Percentiles rank a stretch among this genome's conserved stretches.
These are phyloP conservation scores for Thyatira batis DNA, from an alignment of 2,888 invertebrate genomes.

Conservation along the genomic window DNA sequence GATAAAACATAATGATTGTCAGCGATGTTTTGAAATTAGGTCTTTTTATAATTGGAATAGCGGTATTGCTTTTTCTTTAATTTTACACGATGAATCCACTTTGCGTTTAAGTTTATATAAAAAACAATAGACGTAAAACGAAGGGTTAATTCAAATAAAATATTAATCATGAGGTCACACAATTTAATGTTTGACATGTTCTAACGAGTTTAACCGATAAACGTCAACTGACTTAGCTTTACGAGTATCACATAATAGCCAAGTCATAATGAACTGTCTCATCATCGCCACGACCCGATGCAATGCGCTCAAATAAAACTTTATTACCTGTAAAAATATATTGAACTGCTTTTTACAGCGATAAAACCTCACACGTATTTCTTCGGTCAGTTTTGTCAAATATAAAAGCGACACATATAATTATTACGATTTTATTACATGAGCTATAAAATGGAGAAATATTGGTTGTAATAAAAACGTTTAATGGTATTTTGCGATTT, in stretches of 20 bases:
- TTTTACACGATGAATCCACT: no score
- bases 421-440: background rate
- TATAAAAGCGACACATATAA: conserved; percentile 10
- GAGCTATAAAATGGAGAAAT: background rate
- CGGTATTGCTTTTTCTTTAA: no score
- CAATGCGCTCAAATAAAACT: conserved; percentile 54
- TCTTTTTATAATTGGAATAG: no score
- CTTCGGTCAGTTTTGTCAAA: conserved; percentile 4
- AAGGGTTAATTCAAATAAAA: no score
- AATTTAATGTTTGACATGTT: background rate
- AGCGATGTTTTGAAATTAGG: no score
- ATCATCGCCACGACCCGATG: conserved; percentile 37
- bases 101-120: no score
- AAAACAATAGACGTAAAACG: no score
- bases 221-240: conserved; percentile 12
- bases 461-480: background rate
- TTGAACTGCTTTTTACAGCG: conserved; percentile 25
- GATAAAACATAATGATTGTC: no score
- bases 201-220: background rate
- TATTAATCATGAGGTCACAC: no score
- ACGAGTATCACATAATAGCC: conserved; percentile 28
- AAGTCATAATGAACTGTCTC: conserved; percentile 46
- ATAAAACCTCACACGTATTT: conserved; percentile 17
- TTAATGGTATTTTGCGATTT: background rate
- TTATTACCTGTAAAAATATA: conserved; percentile 51